A percentile compares a stretch with the other conserved stretches of the same genome.
These are phyloP conservation scores for Tachina lurida DNA, from an alignment of 2,888 invertebrate species.

Conservation along the genomic window DNA sequence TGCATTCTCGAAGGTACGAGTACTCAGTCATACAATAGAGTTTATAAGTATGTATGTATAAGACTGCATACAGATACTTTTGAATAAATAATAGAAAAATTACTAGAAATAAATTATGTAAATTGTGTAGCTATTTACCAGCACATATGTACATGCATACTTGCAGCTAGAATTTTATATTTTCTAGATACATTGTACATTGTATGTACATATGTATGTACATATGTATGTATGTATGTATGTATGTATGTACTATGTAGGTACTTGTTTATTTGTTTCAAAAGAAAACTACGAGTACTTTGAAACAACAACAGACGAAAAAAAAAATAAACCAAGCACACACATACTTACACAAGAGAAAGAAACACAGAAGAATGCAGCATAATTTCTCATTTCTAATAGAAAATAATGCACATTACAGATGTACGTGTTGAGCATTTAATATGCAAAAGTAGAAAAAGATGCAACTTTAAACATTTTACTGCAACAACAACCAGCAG, in stretches of 20 bases:
- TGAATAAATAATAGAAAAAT: conserved; percentile 57
- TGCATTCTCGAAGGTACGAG: conserved; percentile 22
- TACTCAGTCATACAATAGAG: conserved; percentile 6
- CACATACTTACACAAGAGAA: conserved; percentile 3
- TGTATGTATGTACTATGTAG: neutral
- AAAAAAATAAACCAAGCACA: too few species aligned
- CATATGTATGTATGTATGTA: conserved; percentile 2
- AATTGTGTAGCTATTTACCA: neutral
- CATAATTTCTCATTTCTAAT: conserved; percentile 68
- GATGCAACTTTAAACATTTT: conserved; percentile 48
- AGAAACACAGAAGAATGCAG: conserved; percentile 53
- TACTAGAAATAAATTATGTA: conserved; percentile 50
- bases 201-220: neutral
- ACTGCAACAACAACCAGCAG: conserved; percentile 21
- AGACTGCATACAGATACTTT: neutral
- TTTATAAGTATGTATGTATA: neutral
- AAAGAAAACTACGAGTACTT: conserved; percentile 50
- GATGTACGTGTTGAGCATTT: conserved; percentile 66
- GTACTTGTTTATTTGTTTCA: conserved; percentile 3
- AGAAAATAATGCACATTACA: conserved; percentile 60
- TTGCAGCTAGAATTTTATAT: too few species aligned
- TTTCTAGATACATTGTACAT: neutral
- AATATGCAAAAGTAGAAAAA: conserved; percentile 62
- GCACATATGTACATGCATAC: too few species aligned
- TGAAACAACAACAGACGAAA: conserved; percentile 8